A percentile compares a stretch with the other conserved stretches of the same genome.
Conservation (phyloP, 2,888 invertebrate genomes). For the Polymixis flavicincta region DNA sequence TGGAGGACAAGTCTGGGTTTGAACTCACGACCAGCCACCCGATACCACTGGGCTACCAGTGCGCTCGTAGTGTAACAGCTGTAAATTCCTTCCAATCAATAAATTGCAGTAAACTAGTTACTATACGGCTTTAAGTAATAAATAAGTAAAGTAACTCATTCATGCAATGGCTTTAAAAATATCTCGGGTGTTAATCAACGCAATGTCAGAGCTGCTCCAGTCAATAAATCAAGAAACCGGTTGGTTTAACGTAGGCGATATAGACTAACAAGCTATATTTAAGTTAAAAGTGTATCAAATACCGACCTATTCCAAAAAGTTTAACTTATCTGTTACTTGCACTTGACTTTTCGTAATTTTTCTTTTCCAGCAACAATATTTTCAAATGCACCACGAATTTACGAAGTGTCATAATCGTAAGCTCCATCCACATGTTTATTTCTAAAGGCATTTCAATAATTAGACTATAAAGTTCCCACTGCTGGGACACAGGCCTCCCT, state of each 20-base stretch:
- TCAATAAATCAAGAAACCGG: conserved; percentile 39
- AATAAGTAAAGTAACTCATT: conserved; percentile 12
- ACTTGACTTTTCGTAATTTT: not conserved
- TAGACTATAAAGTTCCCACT: too few species aligned
- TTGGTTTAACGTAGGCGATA: not conserved
- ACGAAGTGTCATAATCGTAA: too few species aligned
- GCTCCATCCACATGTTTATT: not conserved
- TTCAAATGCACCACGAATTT: not conserved
- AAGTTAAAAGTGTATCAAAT: not conserved
- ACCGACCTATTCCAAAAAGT: not conserved
- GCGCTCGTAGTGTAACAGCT: not conserved
- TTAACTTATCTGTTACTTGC: not conserved
- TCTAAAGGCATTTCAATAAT: not conserved
- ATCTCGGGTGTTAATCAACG: conserved; percentile 20
- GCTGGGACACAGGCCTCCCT: too few species aligned
- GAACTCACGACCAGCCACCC: too few species aligned
- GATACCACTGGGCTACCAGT: too few species aligned
- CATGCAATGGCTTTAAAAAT: conserved; percentile 37
- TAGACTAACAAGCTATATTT: not conserved
- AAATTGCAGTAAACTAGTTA: conserved; percentile 11
- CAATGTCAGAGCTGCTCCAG: not conserved
- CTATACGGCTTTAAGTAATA: not conserved
- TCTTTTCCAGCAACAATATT: not conserved
- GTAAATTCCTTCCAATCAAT: conserved; percentile 19
- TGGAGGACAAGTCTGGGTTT: too few species aligned